phyloP scores from a whole-genome alignment of 2,888 invertebrate species.

The Philonicus albiceps region DNA sequence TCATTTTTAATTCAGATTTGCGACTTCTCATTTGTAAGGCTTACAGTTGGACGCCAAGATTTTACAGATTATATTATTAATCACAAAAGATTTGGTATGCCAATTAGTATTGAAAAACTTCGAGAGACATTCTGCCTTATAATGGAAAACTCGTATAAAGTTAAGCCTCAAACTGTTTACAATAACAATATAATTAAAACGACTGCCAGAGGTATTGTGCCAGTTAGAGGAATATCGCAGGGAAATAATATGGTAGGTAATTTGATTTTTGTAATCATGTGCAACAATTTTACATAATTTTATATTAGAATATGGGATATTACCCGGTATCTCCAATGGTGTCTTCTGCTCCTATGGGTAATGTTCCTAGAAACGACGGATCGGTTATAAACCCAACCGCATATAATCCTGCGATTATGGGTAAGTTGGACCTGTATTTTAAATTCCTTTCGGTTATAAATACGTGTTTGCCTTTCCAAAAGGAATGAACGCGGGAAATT shows the following conservation, averaged over 20 bases:
- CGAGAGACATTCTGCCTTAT: conserved; percentile 3
- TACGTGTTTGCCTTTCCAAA: not conserved
- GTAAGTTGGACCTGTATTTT: not conserved
- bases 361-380: not conserved
- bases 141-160: not conserved
- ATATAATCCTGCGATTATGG: not conserved
- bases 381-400: not conserved
- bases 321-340: not conserved
- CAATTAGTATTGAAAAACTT: not conserved
- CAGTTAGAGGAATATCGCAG: not conserved
- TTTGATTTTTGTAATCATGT: not conserved
- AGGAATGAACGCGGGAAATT: conserved; percentile 49
- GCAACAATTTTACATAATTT: not conserved
- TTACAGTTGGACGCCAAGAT: not conserved
- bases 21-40: not conserved
- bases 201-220: not conserved
- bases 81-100: not conserved
- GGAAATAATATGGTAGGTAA: not conserved
- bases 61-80: not conserved
- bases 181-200: not conserved
- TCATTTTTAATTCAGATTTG: not conserved
- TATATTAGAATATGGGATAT: not conserved
- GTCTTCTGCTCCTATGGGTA: not conserved
- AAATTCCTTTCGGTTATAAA: not conserved
- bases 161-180: not conserved